Percentiles rank a stretch among this genome's conserved stretches.
Conservation (phyloP, 2,888 invertebrate species). For the Heliconius erato region DNA sequence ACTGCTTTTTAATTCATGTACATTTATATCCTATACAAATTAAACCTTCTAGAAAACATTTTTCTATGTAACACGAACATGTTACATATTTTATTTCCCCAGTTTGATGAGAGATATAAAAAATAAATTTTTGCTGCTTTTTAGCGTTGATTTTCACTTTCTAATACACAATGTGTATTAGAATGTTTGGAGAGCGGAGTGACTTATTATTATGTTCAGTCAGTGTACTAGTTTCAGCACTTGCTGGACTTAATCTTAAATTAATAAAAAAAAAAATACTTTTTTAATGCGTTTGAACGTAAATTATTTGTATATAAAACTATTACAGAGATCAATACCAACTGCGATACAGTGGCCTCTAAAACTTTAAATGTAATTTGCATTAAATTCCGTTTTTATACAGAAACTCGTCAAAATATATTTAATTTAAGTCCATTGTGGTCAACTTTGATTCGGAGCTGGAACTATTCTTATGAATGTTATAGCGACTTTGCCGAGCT, state of each 20-base stretch:
- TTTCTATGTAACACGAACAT: too few relatives aligned
- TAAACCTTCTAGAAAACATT: too few relatives aligned
- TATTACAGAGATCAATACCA: neutral
- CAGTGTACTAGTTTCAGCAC: neutral
- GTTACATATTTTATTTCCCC: too few relatives aligned
- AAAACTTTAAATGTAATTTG: neutral
- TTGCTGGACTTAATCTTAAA: too few relatives aligned
- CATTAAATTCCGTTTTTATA: neutral
- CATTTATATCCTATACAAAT: too few relatives aligned
- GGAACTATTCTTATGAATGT: conserved; percentile 34
- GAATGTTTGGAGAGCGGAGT: neutral
- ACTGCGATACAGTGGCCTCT: neutral
- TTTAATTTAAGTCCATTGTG: conserved; percentile 41
- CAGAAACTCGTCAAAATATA: conserved; percentile 21
- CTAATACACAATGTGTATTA: too few relatives aligned
- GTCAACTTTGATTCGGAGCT: conserved; percentile 32
- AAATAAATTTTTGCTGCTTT: too few relatives aligned
- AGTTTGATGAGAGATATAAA: too few relatives aligned
- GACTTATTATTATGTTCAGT: neutral
- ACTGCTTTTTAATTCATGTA: too few relatives aligned
- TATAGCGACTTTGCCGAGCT: conserved; percentile 29
- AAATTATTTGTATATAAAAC: neutral
- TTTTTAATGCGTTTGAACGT: neutral
- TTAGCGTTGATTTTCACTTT: too few relatives aligned
- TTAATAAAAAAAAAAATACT: neutral